Evolutionary conservation across 2,797 vertebrate genomes (phyloP).

Genomic region (Gephyroberyx darwinii): DNA sequence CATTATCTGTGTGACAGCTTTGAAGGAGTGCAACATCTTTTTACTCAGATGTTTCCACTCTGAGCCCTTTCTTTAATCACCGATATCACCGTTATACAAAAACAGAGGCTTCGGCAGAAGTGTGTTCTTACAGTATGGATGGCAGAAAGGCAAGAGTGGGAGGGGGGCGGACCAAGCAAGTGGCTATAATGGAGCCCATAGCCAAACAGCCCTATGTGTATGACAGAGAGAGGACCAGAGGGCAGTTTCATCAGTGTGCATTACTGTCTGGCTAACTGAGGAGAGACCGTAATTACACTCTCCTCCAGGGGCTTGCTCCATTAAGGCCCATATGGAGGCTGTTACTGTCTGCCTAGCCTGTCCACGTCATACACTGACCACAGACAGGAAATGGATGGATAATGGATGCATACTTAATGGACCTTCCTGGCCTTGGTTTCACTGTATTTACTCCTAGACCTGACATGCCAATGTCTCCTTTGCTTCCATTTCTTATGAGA

Average conservation of each 20-base stretch:
- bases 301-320: slow-evolving; percentile 72
- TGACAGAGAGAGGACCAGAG: slow-evolving; percentile 62
- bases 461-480: slow-evolving; percentile 61
- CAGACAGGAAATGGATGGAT: slow-evolving; percentile 78
- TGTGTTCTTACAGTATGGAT: slow-evolving; percentile 14
- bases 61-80: not conserved
- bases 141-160: slow-evolving; percentile 28
- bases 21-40: not conserved
- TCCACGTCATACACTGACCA: slow-evolving; percentile 59
- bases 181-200: slow-evolving; percentile 63
- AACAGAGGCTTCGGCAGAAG: slow-evolving; percentile 21
- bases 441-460: slow-evolving; percentile 71
- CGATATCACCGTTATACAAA: slow-evolving; percentile 1
- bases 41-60: slow-evolving; percentile 34
- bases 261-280: slow-evolving; percentile 68
- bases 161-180: slow-evolving; percentile 40
- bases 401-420: slow-evolving; percentile 78
- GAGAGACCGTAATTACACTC: slow-evolving; percentile 71
- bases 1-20: not conserved
- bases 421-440: slow-evolving; percentile 69
- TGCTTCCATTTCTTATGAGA: slow-evolving; percentile 58
- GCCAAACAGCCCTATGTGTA: slow-evolving; percentile 48
- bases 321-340: slow-evolving; percentile 69
- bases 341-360: slow-evolving; percentile 70
- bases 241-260: slow-evolving; percentile 72